Percentiles rank a stretch among this genome's conserved stretches.
Conservation (phyloP, 2,888 invertebrate species). For the Melolontha melolontha region DNA sequence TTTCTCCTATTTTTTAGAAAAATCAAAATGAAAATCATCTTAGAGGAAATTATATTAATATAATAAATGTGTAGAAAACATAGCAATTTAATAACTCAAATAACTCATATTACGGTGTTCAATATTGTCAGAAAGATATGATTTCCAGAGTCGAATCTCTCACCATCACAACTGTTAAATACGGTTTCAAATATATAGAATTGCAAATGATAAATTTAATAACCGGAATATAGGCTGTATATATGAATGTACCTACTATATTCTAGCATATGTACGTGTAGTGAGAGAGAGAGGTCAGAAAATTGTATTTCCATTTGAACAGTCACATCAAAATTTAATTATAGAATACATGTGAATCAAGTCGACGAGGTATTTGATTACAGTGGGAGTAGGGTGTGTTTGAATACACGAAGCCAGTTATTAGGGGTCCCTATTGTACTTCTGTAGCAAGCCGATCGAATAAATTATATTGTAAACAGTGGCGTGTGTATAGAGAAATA, state of each 20-base stretch:
- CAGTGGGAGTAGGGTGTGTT: slow-evolving; percentile 51
- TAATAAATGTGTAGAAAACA: too few relatives aligned
- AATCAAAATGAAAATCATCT: not conserved
- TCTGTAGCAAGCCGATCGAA: slow-evolving; percentile 66
- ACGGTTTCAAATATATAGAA: slow-evolving; percentile 14
- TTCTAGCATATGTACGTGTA: not conserved
- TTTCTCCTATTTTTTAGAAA: slow-evolving; percentile 18
- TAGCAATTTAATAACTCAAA: too few relatives aligned
- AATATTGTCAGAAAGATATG: too few relatives aligned
- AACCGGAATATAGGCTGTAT: slow-evolving; percentile 12
- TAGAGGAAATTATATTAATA: slow-evolving; percentile 14
- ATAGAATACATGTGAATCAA: slow-evolving; percentile 65
- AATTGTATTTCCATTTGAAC: slow-evolving; percentile 60
- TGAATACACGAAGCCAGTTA: slow-evolving; percentile 65
- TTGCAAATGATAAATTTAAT: slow-evolving; percentile 39
- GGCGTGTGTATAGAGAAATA: slow-evolving; percentile 58
- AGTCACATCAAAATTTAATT: slow-evolving; percentile 67
- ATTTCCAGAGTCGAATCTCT: not conserved
- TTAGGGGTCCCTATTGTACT: slow-evolving; percentile 64
- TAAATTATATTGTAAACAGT: slow-evolving; percentile 66
- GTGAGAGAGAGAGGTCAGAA: slow-evolving; percentile 8
- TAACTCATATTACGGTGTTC: too few relatives aligned
- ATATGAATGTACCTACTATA: not conserved
- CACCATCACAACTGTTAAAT: slow-evolving; percentile 1
- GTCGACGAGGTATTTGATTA: slow-evolving; percentile 57